Evolutionary conservation across 92 coral and sea anemone species (phyloP).

Genomic region (Actinostola sp.): DNA sequence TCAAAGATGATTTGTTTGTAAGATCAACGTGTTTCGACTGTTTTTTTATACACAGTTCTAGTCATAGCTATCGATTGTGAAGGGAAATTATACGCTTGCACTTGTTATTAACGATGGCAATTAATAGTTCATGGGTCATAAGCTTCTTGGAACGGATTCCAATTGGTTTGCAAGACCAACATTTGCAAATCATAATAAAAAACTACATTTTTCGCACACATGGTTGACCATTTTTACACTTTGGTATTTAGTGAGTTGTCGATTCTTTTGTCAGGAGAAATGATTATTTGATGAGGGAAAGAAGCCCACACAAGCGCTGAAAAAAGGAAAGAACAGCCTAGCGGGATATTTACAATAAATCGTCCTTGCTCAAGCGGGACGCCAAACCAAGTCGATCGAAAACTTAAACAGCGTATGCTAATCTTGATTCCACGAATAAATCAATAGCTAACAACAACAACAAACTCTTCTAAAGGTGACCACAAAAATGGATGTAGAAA

Average conservation of each 20-base stretch:
- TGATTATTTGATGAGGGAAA: constrained; percentile 1
- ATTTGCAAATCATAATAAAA: neutral
- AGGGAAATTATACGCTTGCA: too few species aligned
- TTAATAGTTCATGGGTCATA: too few species aligned
- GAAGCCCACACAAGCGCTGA: neutral
- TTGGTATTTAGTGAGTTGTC: neutral
- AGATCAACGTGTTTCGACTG: too few species aligned
- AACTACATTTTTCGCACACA: neutral
- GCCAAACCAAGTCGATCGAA: neutral
- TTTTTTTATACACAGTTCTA: too few species aligned
- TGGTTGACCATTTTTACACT: neutral
- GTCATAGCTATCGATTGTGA: too few species aligned
- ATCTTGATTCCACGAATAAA: neutral
- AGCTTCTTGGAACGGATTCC: neutral
- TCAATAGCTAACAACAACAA: neutral
- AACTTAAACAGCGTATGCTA: neutral
- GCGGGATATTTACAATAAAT: neutral
- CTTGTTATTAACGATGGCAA: too few species aligned
- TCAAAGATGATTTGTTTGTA: too few species aligned
- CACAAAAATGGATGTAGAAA: too few species aligned
- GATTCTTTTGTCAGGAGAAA: neutral
- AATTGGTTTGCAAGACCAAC: neutral
- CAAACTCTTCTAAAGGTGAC: too few species aligned
- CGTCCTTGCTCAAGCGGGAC: neutral
- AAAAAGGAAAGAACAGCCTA: neutral